Base-by-base conservation (phyloP, 2,888 invertebrate species). In the Drosophila paranaensis region DNA sequence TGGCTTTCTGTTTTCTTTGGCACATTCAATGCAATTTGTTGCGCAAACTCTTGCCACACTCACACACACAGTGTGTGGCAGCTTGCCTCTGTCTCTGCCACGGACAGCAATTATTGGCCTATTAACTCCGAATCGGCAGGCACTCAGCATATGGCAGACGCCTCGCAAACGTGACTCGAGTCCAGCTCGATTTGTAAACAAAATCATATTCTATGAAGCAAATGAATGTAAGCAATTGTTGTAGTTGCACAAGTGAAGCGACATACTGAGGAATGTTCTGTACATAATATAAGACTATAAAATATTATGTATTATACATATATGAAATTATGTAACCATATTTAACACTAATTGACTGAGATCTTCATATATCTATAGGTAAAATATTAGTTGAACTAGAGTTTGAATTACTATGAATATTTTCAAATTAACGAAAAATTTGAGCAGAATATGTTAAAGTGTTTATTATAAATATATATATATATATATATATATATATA, bases 71-170 rank as follows among this genome's bases (percentile, higher is more conserved):
- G 1, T 20, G 20, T 20, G 1, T 20, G 20, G 20, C 20, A 40
- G 43, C 30, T 43, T 6, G 33, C 25, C 25, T 45, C 45, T 27
- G 39, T 55, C 45, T 78, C 80, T 79, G 79, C 37, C 57, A 27
- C 45, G 42, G 60, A 69, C 75, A 76, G 79, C 71, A 77, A 79
- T 77, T 75, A 77, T 77, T 77, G 76, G 62, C 80, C 76, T 66
- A 79, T 70, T 79, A 70, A 42, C 27, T 60, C 43, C 30, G 56
- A 37, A 61, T 57, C 55, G 55, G n/a, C 30, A 67, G 48, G 13
- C 35, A 71, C 48, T 71, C 48, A 53, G n/a, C 71, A 70, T 51
- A 56, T 65, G 79, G 62, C 75, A 77, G 61, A 65, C 39, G 65
- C 35, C 30, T 27, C 40, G 14, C 25, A 62, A 75, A 77, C 77